Evolutionary conservation across 1,140 invertebrate species (phyloP).

Genomic region (Lepidurus apus): DNA sequence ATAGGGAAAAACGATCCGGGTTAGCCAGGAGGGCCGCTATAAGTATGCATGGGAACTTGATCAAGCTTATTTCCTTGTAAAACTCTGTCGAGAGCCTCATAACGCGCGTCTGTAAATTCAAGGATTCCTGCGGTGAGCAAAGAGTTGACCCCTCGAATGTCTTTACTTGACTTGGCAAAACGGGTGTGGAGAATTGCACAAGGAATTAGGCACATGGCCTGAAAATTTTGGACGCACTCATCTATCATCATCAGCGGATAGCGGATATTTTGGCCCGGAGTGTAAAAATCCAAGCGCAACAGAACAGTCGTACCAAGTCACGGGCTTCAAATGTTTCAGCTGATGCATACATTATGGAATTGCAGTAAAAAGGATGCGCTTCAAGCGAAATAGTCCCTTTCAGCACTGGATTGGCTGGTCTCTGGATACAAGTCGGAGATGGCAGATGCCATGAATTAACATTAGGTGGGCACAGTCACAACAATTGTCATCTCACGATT

Average conservation of each 20-base stretch:
- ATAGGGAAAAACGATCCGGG: background rate
- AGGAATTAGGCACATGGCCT: conserved; percentile 10
- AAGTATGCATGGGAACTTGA: background rate
- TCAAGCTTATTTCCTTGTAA: background rate
- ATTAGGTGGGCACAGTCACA: background rate
- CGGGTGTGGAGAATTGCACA: conserved; percentile 3
- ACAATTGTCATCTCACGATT: background rate
- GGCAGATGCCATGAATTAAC: background rate
- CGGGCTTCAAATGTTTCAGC: background rate
- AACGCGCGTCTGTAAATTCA: background rate
- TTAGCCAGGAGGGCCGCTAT: background rate
- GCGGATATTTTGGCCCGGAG: background rate
- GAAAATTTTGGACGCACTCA: background rate
- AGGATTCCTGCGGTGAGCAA: background rate
- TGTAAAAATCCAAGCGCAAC: background rate
- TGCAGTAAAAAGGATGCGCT: background rate
- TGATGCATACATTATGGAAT: background rate
- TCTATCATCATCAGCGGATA: background rate
- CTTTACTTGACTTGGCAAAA: background rate
- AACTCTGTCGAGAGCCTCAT: background rate
- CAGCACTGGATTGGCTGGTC: background rate
- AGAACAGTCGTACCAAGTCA: background rate
- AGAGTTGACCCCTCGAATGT: background rate
- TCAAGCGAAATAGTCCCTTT: background rate
- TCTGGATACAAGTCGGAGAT: background rate